Evolutionary conservation across 2,797 vertebrate species (phyloP).

Genomic region (Enteromius trimaculatus): DNA sequence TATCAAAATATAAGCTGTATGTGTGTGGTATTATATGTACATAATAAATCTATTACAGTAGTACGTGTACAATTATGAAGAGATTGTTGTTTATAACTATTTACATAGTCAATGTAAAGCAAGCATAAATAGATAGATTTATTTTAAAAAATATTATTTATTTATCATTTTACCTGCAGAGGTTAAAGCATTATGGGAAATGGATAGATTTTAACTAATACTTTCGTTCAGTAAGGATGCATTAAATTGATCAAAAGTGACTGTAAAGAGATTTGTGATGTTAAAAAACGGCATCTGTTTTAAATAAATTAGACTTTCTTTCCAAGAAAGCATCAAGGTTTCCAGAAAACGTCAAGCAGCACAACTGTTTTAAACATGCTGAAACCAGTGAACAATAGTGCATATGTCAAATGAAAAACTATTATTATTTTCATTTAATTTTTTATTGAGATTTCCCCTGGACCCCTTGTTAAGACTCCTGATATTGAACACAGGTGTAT

Average conservation of each 20-base stretch:
- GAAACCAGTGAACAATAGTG: not conserved
- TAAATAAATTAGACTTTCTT: not conserved
- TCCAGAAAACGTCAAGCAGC: not conserved
- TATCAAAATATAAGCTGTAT: too few species aligned
- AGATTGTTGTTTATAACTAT: not conserved
- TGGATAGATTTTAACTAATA: not conserved
- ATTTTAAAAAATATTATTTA: too few species aligned
- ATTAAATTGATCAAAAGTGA: slow-evolving; percentile 1
- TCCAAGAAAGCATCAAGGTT: not conserved
- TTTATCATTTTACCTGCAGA: too few species aligned
- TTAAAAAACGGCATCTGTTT: not conserved
- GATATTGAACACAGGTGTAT: not conserved
- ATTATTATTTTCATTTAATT: not conserved
- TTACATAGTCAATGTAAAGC: not conserved
- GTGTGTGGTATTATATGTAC: too few species aligned
- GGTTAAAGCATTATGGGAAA: too few species aligned
- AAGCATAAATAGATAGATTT: too few species aligned
- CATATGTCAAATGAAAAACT: not conserved
- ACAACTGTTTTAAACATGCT: not conserved
- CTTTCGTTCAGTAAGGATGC: too few species aligned
- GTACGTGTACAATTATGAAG: not conserved
- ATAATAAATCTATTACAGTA: not conserved
- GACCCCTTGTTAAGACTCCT: not conserved
- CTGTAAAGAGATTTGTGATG: not conserved
- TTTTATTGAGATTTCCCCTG: not conserved